Evolutionary conservation across 1,140 invertebrate genomes (phyloP).

Genomic region (Diploscapter pachys): DNA sequence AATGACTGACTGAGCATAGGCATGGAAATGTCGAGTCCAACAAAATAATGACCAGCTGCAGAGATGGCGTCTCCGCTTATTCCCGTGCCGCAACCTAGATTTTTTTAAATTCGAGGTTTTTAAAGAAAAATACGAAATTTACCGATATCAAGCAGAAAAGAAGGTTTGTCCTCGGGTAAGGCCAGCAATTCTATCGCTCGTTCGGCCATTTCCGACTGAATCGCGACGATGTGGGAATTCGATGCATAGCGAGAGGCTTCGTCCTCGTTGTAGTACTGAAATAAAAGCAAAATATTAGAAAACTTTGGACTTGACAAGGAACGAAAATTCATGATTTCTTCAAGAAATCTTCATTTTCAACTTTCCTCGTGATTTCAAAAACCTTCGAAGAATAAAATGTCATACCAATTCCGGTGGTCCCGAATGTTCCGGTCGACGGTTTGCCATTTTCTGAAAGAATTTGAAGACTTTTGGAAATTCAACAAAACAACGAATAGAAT

Average conservation of each 20-base stretch:
- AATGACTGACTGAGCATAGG: slow-evolving; percentile 73
- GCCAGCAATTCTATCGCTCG: slow-evolving; percentile 85
- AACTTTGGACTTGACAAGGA: neutral
- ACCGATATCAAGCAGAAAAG: slow-evolving; percentile 82
- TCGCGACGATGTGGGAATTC: slow-evolving; percentile 94
- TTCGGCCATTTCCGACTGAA: slow-evolving; percentile 89
- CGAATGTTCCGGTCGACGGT: slow-evolving; percentile 73
- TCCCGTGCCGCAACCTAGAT: slow-evolving; percentile 84
- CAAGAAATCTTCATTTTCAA: slow-evolving; percentile 58
- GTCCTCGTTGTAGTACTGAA: slow-evolving; percentile 88
- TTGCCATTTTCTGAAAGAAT: slow-evolving; percentile 4
- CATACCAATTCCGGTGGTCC: slow-evolving; percentile 85
- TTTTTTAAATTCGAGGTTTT: neutral
- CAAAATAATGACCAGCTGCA: slow-evolving; percentile 85
- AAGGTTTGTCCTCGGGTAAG: slow-evolving; percentile 75
- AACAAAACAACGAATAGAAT: slow-evolving; percentile 3
- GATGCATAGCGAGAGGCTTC: slow-evolving; percentile 92
- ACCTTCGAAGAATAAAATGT: too few relatives aligned
- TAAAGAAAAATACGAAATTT: slow-evolving; percentile 4
- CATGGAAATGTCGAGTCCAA: slow-evolving; percentile 89
- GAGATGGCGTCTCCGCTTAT: slow-evolving; percentile 87
- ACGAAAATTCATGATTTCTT: neutral
- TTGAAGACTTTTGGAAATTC: neutral
- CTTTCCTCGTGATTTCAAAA: too few relatives aligned
- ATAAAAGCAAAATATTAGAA: slow-evolving; percentile 52